A percentile compares a stretch with the other conserved stretches of the same genome.
phyloP scores from a whole-genome alignment of 2,888 invertebrate species.

The Adelognathus sp. region DNA sequence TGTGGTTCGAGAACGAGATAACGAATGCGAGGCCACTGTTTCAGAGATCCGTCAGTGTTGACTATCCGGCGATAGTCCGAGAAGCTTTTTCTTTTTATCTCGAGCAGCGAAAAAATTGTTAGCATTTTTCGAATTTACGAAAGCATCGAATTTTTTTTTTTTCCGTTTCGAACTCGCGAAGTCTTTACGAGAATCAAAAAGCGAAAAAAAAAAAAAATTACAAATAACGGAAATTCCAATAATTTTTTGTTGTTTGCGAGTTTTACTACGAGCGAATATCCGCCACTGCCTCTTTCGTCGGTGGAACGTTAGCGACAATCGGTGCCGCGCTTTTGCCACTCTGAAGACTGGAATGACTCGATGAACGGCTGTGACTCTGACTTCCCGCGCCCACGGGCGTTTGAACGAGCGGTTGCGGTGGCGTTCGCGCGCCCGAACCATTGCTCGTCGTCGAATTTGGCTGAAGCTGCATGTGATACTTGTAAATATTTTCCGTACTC shows the following conservation, averaged over 20 bases:
- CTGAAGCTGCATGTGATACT: conserved; percentile 91
- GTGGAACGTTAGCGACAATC: conserved; percentile 62
- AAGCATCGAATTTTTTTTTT: conserved; percentile 16
- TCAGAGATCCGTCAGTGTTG: conserved; percentile 11
- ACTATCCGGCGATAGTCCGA: neutral
- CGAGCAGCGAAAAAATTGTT: too few species aligned
- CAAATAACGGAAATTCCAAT: neutral
- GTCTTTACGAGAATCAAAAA: conserved; percentile 4
- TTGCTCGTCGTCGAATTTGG: conserved; percentile 82
- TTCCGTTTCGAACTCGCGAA: conserved; percentile 28
- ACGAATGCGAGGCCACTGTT: conserved; percentile 21
- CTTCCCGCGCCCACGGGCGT: conserved; percentile 84
- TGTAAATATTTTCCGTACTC: conserved; percentile 90
- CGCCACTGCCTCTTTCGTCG: conserved; percentile 72
- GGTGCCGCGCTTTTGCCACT: conserved; percentile 76
- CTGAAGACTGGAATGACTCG: conserved; percentile 83
- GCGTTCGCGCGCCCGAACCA: conserved; percentile 84
- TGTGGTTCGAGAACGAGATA: neutral
- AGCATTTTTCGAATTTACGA: conserved; percentile 24
- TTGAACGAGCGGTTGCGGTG: conserved; percentile 87
- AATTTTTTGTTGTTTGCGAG: neutral
- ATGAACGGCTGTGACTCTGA: conserved; percentile 85
- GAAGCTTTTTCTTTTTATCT: too few species aligned
- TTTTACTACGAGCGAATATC: conserved; percentile 61
- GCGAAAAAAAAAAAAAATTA: neutral